A percentile compares a stretch with the other conserved stretches of the same genome.
These are phyloP conservation scores for Pseudomyrmex cubaensis DNA, from an alignment of 1,140 invertebrate genomes.

Conservation along the genomic window DNA sequence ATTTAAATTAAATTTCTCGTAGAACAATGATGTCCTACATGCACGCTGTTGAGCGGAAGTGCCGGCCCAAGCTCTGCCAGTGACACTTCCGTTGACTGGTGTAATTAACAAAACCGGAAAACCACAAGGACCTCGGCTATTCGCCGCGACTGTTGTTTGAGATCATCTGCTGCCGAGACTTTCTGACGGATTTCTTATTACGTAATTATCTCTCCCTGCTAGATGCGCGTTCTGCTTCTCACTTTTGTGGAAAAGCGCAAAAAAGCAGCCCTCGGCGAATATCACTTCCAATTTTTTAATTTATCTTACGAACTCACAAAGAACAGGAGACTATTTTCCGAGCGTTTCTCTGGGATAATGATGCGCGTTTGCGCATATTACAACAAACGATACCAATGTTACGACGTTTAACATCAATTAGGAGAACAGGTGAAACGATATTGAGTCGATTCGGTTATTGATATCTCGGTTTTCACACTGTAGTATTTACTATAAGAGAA, in stretches of 20 bases:
- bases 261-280: conserved; percentile 15
- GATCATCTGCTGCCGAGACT: conserved; percentile 39
- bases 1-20: conserved; percentile 61
- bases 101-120: conserved; percentile 60
- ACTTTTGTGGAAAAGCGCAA: conserved; percentile 16
- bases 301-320: conserved; percentile 32
- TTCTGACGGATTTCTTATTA: conserved; percentile 59
- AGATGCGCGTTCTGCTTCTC: background rate
- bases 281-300: conserved; percentile 57
- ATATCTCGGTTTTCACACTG: background rate
- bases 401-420: conserved; percentile 28
- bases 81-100: conserved; percentile 59
- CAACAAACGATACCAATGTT: too few relatives aligned
- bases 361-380: background rate
- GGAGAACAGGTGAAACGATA: too few relatives aligned
- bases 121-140: conserved; percentile 28
- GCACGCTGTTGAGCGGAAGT: conserved; percentile 49
- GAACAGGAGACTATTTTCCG: conserved; percentile 3
- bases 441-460: too few relatives aligned
- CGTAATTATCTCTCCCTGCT: conserved; percentile 50
- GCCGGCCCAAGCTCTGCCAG: conserved; percentile 41
- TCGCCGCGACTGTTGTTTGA: conserved; percentile 48
- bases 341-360: conserved; percentile 15
- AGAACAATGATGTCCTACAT: conserved; percentile 53
- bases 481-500: conserved; percentile 18